Conservation (phyloP, 1,140 invertebrate species). For the Subanguina moxae region DNA sequence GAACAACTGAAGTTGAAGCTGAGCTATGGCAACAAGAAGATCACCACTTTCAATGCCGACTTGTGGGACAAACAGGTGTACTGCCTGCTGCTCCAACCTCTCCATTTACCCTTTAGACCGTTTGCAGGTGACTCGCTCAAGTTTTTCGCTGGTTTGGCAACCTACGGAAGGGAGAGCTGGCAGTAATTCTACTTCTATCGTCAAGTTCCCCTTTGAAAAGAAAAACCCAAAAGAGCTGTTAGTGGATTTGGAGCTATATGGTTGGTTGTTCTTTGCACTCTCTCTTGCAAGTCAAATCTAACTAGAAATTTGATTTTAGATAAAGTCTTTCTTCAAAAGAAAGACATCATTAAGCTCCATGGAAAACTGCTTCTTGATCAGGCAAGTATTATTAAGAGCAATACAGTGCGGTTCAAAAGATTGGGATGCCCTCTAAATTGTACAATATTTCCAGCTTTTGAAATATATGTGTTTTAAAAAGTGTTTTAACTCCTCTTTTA, state of each 20-base stretch:
- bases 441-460: background rate
- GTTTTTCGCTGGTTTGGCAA: slow-evolving; percentile 58
- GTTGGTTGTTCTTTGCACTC: too few relatives aligned
- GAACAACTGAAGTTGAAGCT: slow-evolving; percentile 55
- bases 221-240: slow-evolving; percentile 40
- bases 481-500: too few relatives aligned
- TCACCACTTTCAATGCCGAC: slow-evolving; percentile 55
- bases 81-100: too few relatives aligned
- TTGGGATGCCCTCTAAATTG: too few relatives aligned
- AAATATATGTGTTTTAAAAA: too few relatives aligned
- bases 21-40: slow-evolving; percentile 49
- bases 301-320: slow-evolving; percentile 6
- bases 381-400: slow-evolving; percentile 14
- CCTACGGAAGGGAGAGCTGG: slow-evolving; percentile 43
- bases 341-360: slow-evolving; percentile 30
- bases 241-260: slow-evolving; percentile 38
- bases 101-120: background rate
- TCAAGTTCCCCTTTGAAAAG: slow-evolving; percentile 58
- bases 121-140: slow-evolving; percentile 53
- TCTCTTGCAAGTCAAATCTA: too few relatives aligned
- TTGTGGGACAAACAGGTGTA: slow-evolving; percentile 53
- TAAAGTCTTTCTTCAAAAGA: slow-evolving; percentile 41
- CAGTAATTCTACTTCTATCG: slow-evolving; percentile 43
- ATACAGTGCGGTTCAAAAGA: background rate
- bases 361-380: slow-evolving; percentile 36